Percentiles rank a stretch among this genome's conserved stretches.
Evolutionary conservation across 1,140 invertebrate species (phyloP).

Genomic region (Procambarus clarkii): DNA sequence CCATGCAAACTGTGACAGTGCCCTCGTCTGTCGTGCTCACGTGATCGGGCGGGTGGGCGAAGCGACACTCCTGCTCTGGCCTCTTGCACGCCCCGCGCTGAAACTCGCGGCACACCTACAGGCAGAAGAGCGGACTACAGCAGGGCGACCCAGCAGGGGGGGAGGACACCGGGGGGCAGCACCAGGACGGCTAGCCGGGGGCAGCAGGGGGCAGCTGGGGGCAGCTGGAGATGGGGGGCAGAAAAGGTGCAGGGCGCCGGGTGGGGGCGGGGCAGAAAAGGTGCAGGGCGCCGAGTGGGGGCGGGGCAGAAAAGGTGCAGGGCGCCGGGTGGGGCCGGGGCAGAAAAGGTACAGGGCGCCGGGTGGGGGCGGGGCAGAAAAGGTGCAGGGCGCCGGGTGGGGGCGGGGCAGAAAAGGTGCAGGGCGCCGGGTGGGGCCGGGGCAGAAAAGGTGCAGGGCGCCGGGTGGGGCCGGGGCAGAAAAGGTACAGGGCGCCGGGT

Average conservation of each 20-base stretch:
- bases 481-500: neutral
- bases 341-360: neutral
- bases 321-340: neutral
- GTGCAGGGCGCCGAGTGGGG: neutral
- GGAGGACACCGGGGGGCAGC: neutral
- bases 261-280: neutral
- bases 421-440: neutral
- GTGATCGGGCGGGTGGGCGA: slow-evolving; percentile 96
- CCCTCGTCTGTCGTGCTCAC: slow-evolving; percentile 92
- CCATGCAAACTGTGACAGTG: slow-evolving; percentile 98
- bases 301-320: neutral
- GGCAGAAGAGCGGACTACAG: slow-evolving; percentile 72
- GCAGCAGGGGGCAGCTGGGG: neutral
- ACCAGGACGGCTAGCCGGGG: neutral
- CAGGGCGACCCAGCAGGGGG: slow-evolving; percentile 21
- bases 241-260: neutral
- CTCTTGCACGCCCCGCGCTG: slow-evolving; percentile 97
- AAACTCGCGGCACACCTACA: slow-evolving; percentile 98
- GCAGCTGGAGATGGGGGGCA: neutral
- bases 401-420: neutral
- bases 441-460: neutral
- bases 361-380: neutral
- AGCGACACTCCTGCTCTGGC: slow-evolving; percentile 96
- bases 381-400: neutral
- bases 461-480: neutral